A percentile compares a stretch with the other conserved stretches of the same genome.
phyloP scores from a whole-genome alignment of 35 echinoderm and acorn worm genomes.

The Apostichopus japonicus region DNA sequence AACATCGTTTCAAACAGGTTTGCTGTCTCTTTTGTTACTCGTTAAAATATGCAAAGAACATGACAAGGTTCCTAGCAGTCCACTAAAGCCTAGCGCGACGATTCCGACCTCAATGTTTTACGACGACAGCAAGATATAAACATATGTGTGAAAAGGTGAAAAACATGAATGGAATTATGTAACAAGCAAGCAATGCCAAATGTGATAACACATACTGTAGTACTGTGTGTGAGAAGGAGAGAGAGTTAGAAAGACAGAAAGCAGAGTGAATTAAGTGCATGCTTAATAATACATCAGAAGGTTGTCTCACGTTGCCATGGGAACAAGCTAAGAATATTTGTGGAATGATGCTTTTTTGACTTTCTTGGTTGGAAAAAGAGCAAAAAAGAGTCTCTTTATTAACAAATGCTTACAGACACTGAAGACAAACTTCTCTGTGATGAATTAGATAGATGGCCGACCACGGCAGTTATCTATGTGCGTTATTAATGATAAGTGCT shows the following conservation, averaged over 20 bases:
- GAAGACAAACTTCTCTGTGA: neutral
- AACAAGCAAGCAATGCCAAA: too few species aligned
- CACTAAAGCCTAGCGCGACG: too few species aligned
- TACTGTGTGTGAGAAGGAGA: neutral
- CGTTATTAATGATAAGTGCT: neutral
- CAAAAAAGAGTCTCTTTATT: neutral
- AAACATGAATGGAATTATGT: too few species aligned
- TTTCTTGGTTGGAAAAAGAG: neutral
- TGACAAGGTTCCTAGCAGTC: too few species aligned
- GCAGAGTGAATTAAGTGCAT: conserved; percentile 9
- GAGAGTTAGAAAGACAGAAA: neutral
- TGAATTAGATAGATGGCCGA: neutral
- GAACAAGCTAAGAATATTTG: conserved; percentile 2
- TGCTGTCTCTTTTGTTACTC: too few species aligned
- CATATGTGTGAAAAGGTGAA: too few species aligned
- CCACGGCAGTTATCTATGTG: neutral
- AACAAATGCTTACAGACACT: neutral
- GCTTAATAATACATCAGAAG: conserved; percentile 6
- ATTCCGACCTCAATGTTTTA: too few species aligned
- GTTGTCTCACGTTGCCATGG: neutral
- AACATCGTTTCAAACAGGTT: too few species aligned
- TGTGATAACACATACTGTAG: neutral
- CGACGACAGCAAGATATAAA: too few species aligned
- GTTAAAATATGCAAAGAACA: too few species aligned
- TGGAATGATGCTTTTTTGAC: neutral